A percentile compares a stretch with the other conserved stretches of the same genome.
Conservation (phyloP, 35 echinoderm and acorn worm species). For the Anneissia japonica region DNA sequence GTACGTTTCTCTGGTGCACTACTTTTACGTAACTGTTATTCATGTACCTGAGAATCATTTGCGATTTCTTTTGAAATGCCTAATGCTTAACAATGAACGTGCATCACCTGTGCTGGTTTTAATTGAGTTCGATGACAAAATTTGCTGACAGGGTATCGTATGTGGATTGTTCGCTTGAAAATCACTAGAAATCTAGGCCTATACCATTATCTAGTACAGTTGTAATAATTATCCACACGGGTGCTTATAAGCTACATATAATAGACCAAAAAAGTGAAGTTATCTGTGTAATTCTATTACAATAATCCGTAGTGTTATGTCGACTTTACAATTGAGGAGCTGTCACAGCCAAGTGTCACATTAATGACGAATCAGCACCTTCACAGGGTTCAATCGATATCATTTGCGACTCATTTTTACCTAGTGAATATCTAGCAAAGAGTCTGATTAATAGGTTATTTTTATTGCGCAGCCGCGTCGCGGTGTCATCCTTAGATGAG, state of each 20-base stretch:
- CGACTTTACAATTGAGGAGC: not conserved
- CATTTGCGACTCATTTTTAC: not conserved
- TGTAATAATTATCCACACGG: not conserved
- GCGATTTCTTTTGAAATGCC: not conserved
- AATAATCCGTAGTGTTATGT: not conserved
- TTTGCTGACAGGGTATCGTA: not conserved
- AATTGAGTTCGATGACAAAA: not conserved
- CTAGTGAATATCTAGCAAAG: not conserved
- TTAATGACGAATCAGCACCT: not conserved
- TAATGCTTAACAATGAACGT: not conserved
- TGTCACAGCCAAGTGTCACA: not conserved
- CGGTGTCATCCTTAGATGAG: not conserved
- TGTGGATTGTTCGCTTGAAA: not conserved
- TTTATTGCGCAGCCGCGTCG: not conserved
- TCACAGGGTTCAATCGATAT: not conserved
- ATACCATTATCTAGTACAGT: not conserved
- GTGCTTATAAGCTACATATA: not conserved
- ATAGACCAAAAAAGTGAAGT: not conserved
- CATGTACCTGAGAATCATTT: not conserved
- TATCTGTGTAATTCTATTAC: not conserved
- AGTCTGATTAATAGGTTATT: not conserved
- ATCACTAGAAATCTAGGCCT: not conserved
- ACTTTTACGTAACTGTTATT: too few species aligned
- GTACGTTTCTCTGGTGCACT: too few species aligned
- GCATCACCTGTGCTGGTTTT: not conserved